Evolutionary conservation across 2,888 invertebrate species (phyloP).

Genomic region (Pecten maximus): DNA sequence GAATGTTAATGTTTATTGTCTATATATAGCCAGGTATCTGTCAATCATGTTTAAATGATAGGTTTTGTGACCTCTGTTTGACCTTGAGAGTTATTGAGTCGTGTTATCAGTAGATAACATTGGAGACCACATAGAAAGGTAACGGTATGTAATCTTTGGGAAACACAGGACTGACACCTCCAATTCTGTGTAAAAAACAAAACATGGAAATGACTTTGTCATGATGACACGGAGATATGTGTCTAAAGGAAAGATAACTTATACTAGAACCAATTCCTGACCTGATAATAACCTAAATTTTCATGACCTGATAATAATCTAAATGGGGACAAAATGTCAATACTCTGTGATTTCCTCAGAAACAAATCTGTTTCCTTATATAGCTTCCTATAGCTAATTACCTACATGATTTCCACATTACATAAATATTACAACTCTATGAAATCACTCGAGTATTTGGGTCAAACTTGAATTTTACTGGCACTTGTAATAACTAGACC

Average conservation of each 20-base stretch:
- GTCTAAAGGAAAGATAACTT: not conserved
- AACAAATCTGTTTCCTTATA: too few species aligned
- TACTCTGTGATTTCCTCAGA: too few species aligned
- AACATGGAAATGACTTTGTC: not conserved
- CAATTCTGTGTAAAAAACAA: not conserved
- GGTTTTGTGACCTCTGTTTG: constrained; percentile 4
- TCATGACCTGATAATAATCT: too few species aligned
- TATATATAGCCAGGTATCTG: not conserved
- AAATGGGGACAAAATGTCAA: too few species aligned
- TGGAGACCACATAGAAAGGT: constrained; percentile 22
- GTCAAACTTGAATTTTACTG: too few species aligned
- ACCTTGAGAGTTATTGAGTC: not conserved
- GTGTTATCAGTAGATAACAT: not conserved
- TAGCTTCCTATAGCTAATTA: too few species aligned
- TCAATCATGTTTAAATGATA: constrained; percentile 2
- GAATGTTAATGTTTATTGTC: not conserved
- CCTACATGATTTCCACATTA: too few species aligned
- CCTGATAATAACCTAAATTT: too few species aligned
- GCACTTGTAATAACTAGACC: not conserved
- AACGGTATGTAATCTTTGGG: not conserved
- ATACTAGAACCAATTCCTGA: too few species aligned
- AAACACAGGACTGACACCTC: not conserved
- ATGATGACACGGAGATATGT: not conserved
- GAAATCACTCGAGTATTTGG: too few species aligned
- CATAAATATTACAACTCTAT: too few species aligned